Evolutionary conservation across 2,113 vertebrate genomes (phyloP).

Genomic region (Amazona vittata): DNA sequence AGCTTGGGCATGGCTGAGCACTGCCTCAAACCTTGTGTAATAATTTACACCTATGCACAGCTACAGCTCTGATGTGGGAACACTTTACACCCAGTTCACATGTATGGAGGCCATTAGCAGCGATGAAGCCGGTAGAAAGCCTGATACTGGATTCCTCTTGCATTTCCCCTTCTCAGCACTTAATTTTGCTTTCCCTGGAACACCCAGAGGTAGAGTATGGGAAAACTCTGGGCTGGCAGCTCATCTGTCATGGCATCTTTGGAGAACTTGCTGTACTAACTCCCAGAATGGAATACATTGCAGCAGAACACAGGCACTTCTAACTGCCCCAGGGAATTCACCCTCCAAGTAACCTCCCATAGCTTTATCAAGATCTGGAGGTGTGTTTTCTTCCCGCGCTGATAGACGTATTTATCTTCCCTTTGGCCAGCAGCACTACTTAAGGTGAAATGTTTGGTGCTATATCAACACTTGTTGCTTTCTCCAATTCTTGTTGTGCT

Average conservation of each 20-base stretch:
- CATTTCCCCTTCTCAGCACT: background rate
- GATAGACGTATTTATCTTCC: background rate
- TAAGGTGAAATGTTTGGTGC: background rate
- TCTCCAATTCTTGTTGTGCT: background rate
- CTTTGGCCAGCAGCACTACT: background rate
- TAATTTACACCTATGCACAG: slow-evolving; percentile 37
- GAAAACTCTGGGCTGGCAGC: background rate
- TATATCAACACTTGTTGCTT: background rate
- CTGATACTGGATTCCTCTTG: slow-evolving; percentile 11
- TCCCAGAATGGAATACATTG: slow-evolving; percentile 24
- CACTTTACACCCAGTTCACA: slow-evolving; percentile 27
- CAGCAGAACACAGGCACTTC: background rate
- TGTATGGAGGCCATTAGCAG: background rate
- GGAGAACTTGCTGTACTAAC: slow-evolving; percentile 29
- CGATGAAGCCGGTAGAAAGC: background rate
- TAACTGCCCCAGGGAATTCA: slow-evolving; percentile 33
- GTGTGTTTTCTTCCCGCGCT: background rate
- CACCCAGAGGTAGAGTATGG: slow-evolving; percentile 33
- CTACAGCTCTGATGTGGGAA: background rate
- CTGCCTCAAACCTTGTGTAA: slow-evolving; percentile 20
- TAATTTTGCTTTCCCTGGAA: slow-evolving; percentile 55
- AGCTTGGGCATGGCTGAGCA: background rate
- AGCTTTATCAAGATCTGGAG: background rate
- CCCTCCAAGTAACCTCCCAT: slow-evolving; percentile 32
- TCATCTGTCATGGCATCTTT: background rate